Evolutionary conservation across 1,140 invertebrate genomes (phyloP).

Genomic region (Conus ventricosus): DNA sequence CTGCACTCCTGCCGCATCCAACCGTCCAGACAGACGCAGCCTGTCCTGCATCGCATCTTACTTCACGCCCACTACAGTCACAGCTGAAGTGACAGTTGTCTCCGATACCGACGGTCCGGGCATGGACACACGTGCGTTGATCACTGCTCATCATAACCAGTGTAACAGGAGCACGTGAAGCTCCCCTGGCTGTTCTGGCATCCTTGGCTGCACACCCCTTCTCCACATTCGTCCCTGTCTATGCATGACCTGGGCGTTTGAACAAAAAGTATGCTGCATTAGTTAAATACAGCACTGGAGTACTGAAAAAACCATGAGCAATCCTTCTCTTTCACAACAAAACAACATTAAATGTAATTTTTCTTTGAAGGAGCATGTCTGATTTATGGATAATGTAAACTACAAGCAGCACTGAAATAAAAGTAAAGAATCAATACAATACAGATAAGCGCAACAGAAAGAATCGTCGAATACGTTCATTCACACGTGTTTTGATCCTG

Average conservation of each 20-base stretch:
- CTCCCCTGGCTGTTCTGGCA: conserved; percentile 37
- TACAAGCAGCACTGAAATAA: too few relatives aligned
- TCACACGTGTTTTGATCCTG: too few relatives aligned
- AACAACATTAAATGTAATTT: too few relatives aligned
- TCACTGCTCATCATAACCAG: conserved; percentile 29
- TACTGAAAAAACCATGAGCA: too few relatives aligned
- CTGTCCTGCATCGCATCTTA: neutral
- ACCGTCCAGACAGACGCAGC: conserved; percentile 42
- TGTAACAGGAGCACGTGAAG: conserved; percentile 30
- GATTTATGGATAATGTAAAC: too few relatives aligned
- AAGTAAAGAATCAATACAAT: too few relatives aligned
- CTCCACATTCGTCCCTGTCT: conserved; percentile 2
- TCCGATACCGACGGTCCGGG: conserved; percentile 21
- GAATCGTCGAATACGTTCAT: too few relatives aligned
- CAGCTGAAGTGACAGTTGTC: neutral
- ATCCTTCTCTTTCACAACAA: too few relatives aligned
- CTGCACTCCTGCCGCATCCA: conserved; percentile 46
- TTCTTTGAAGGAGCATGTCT: too few relatives aligned
- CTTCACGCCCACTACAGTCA: conserved; percentile 14
- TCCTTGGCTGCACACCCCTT: conserved; percentile 30
- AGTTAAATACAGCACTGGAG: too few relatives aligned
- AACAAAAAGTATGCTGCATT: too few relatives aligned
- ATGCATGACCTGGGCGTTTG: neutral
- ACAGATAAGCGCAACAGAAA: too few relatives aligned
- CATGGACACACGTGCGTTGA: conserved; percentile 25